Base-by-base conservation (phyloP, 2,797 vertebrate species). In the Xerus rutilus region DNA sequence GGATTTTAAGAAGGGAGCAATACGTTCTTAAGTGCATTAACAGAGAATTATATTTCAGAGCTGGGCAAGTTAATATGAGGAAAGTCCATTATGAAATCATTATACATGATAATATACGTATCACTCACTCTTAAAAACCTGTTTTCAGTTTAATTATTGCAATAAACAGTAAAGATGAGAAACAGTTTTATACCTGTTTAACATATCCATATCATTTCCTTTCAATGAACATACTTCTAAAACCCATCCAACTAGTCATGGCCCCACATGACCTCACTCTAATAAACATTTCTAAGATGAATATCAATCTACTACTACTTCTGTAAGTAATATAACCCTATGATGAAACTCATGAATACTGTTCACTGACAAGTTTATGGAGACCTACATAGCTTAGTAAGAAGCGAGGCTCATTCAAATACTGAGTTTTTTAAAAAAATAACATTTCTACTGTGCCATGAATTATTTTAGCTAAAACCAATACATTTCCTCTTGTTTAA, bases 221-320 rank as follows among this genome's bases (percentile, higher is more conserved):
- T 82, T 89, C 54, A 72, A 28, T 86, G 23, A 81, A 81, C 54
- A 59, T 70, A 6, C 28, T 17, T 82, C 54, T 89, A 77, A 85
- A 77, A 67, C 74, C 11, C 23, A n/a, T 47, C 17, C 35, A 95
- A 62, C 6, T 95, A 49, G 32, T 32, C 17, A 43, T 39, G 28
- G 45, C 45, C 45, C 4, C 69, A 76, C 49, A 86, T 2, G 81
- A 79, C 89, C 21, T 81, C 7, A 59, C 1, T 3, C 64, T 7
- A 92, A 57, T 77, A 89, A 89, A 72, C 20, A 70, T 35, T 77
- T 82, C 52, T 70, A 65, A 86, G 23, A 93, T 28, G 62, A 70
- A 73, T n/a, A 45, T 72, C 47, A 49, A 47, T 25, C 17, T 57
- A 35, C 28, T 78, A 7, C 1, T 25, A 49, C 17, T 69, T 77